Evolutionary conservation across 2,888 invertebrate genomes (phyloP).

Genomic region (Lasioglossum leucozonium): DNA sequence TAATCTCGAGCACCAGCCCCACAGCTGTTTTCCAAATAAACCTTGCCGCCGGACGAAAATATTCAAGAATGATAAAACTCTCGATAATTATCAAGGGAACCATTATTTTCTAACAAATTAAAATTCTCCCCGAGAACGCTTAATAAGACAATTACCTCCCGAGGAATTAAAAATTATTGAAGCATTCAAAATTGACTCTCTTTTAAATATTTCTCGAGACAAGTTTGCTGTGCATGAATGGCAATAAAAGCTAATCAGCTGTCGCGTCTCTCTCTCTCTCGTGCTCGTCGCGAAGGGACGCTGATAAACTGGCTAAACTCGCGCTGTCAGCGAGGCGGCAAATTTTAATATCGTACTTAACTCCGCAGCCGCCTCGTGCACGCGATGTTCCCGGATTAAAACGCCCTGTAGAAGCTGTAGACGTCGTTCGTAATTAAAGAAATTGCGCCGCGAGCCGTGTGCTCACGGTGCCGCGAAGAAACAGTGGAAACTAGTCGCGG

Average conservation of each 20-base stretch:
- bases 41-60: neutral
- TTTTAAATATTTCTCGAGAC: neutral
- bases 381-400: conserved; percentile 27
- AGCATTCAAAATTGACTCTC: neutral
- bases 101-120: too few relatives aligned
- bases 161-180: neutral
- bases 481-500: neutral
- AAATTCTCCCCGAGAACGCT: neutral
- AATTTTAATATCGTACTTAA: conserved; percentile 34
- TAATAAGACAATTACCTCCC: neutral
- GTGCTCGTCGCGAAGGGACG: neutral
- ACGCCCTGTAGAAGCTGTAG: neutral
- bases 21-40: neutral
- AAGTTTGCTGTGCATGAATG: neutral
- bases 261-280: neutral
- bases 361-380: neutral
- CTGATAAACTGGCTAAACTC: neutral
- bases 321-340: neutral
- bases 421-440: neutral
- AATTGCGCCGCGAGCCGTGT: neutral
- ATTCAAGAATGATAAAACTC: neutral
- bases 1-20: neutral
- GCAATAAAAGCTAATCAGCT: neutral
- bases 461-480: neutral
- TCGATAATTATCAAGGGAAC: neutral